phyloP scores from a whole-genome alignment of 2,888 invertebrate genomes.

The Diloba caeruleocephala region DNA sequence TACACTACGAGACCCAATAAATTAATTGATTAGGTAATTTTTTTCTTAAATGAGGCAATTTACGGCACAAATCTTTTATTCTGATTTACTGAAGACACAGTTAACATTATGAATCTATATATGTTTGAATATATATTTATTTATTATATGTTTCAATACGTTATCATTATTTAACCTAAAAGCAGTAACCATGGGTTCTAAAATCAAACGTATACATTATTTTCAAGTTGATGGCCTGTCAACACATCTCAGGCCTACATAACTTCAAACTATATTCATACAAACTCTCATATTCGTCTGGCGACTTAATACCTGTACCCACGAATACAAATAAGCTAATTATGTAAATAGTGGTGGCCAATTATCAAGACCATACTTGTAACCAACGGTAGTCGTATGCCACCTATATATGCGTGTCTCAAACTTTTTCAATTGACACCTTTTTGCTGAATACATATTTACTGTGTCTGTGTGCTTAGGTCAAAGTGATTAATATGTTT shows the following conservation, averaged over 20 bases:
- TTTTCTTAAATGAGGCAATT: no score
- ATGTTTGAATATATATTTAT: no score
- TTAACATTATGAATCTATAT: no score
- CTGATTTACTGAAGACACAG: no score
- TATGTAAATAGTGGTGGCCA: slow-evolving; percentile 55
- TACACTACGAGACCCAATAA: no score
- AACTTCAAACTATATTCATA: slow-evolving; percentile 30
- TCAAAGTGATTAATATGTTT: slow-evolving; percentile 43
- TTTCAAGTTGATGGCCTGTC: background rate
- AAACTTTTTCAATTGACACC: slow-evolving; percentile 52
- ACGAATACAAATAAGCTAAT: slow-evolving; percentile 56
- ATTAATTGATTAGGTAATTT: no score
- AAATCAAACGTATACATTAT: no score
- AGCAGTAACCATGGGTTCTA: no score
- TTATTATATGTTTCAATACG: no score
- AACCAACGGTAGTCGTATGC: slow-evolving; percentile 49
- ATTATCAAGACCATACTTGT: slow-evolving; percentile 53
- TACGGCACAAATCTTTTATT: no score
- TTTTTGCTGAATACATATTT: slow-evolving; percentile 45
- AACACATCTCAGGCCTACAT: background rate
- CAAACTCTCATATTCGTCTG: slow-evolving; percentile 47
- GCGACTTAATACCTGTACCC: slow-evolving; percentile 43
- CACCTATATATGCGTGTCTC: slow-evolving; percentile 41
- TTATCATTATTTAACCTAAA: no score
- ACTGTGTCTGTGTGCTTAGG: slow-evolving; percentile 16